Conservation (phyloP, 2,888 invertebrate genomes). For the Ypsolopha sequella region DNA sequence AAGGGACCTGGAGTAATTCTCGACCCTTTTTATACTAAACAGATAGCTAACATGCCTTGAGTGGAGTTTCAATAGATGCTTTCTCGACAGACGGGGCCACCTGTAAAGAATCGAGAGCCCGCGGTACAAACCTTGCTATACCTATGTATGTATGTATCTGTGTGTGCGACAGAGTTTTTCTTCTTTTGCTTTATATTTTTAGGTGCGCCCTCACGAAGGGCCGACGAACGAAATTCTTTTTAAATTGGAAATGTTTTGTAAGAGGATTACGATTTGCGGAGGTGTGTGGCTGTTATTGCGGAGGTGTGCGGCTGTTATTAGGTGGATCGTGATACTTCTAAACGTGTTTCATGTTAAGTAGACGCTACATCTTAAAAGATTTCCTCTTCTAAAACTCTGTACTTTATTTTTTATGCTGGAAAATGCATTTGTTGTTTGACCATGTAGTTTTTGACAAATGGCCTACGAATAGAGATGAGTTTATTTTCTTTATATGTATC, state of each 20-base stretch:
- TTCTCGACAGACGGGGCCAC: constrained; percentile 66
- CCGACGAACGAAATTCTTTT: constrained; percentile 67
- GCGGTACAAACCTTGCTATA: constrained; percentile 33
- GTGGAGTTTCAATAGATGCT: constrained; percentile 71
- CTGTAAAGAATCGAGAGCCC: constrained; percentile 61
- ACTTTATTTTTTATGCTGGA: too few species aligned
- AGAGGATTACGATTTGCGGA: constrained; percentile 70
- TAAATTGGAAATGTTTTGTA: constrained; percentile 72
- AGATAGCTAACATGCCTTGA: constrained; percentile 70
- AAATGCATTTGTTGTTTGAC: too few species aligned
- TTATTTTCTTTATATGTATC: too few species aligned
- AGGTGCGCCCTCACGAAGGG: constrained; percentile 62
- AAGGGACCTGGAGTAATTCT: constrained; percentile 61
- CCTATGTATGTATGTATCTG: constrained; percentile 6
- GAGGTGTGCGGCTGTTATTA: too few species aligned
- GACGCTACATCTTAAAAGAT: not conserved
- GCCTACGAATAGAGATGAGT: too few species aligned
- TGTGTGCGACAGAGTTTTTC: constrained; percentile 46
- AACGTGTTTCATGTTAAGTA: constrained; percentile 39
- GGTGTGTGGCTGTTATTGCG: constrained; percentile 47
- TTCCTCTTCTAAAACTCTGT: too few species aligned
- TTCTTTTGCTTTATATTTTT: constrained; percentile 64
- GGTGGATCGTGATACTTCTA: constrained; percentile 41
- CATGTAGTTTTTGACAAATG: too few species aligned
- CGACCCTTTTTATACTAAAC: constrained; percentile 71